Evolutionary conservation across 92 coral and sea anemone species (phyloP), one percentile per base, ranked within the genome.

Genomic region (Hydrozoanthus gracilis): DNA sequence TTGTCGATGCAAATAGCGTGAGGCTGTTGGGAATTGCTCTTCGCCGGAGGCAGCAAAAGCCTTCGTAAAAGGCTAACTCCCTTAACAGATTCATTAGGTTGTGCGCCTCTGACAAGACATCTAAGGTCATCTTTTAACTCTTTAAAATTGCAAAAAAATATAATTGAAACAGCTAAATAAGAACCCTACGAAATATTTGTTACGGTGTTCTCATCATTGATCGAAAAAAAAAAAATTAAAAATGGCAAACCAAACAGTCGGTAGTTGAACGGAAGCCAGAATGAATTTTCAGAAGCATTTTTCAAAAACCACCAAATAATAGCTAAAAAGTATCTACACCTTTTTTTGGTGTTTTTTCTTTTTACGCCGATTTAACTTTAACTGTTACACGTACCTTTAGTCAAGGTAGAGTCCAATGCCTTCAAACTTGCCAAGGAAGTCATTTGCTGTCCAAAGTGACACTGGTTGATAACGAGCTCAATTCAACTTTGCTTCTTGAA

Each of bases 101-200:
- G n/a, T 48, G 45, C 73, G 55, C 51, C 65, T 64, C 62, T 47
- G 14, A 62, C 46, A 18, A 48, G 66, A 47, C 35, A 49, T 47
- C 49, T 5, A 52, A 80, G 85, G 85, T 80, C 85, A 80, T 64
- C n/a, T 48, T 47, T 47, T 64, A 64, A 79, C 60, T 73, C 61
- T 80, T 78, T 58, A 20, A 47, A 16, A 80, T 51, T 62, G 73
- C 55, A 62, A 45, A 62, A 80, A 65, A 48, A 11, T 74, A 80
- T 65, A 62, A 65, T 62, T 70, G 49, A 66, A 62, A 64, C 54
- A 79, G 52, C 72, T 46, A 51, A 76, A 76, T 76, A 76, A 51
- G 13, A 3, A 27, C 52, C 7, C 3, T 72, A 18, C 15, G 8
- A 72, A 72, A 72, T 15, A 15, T 6, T 47, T 5, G 13, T 67